phyloP scores from a whole-genome alignment of 2,797 vertebrate genomes.

The Gymnothorax reevesii region DNA sequence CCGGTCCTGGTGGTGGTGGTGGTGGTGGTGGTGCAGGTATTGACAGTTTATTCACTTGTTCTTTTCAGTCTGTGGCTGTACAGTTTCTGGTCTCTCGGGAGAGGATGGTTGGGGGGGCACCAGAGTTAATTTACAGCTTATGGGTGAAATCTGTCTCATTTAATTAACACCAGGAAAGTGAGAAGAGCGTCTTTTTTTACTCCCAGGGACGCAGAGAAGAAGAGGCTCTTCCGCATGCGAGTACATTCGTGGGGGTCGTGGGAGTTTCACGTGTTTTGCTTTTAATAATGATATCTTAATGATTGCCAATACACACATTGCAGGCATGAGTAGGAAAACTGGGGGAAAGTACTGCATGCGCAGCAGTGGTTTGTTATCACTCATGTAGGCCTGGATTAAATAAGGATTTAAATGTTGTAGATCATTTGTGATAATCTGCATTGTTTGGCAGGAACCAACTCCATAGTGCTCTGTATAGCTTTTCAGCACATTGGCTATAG shows the following conservation, averaged over 20 bases:
- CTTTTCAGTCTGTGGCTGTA: slow-evolving; percentile 14
- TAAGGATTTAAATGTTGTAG: not conserved
- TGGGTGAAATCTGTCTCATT: slow-evolving; percentile 34
- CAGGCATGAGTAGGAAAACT: not conserved
- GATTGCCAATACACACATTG: not conserved
- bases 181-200: slow-evolving; percentile 8
- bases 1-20: not conserved
- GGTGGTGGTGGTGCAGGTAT: not conserved
- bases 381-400: not conserved
- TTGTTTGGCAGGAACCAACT: not conserved
- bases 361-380: not conserved
- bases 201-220: not conserved
- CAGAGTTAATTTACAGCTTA: slow-evolving; percentile 24
- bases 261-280: slow-evolving; percentile 15
- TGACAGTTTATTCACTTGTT: slow-evolving; percentile 9
- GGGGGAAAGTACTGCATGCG: not conserved
- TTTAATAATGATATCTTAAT: slow-evolving; percentile 21
- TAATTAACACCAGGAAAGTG: slow-evolving; percentile 31
- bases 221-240: not conserved
- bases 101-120: not conserved
- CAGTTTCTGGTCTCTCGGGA: slow-evolving; percentile 8
- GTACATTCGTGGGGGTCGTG: not conserved
- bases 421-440: not conserved
- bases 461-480: not conserved
- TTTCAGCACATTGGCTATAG: no score